phyloP scores from a whole-genome alignment of 1,140 invertebrate genomes.

The Neotoxoptera formosana region DNA sequence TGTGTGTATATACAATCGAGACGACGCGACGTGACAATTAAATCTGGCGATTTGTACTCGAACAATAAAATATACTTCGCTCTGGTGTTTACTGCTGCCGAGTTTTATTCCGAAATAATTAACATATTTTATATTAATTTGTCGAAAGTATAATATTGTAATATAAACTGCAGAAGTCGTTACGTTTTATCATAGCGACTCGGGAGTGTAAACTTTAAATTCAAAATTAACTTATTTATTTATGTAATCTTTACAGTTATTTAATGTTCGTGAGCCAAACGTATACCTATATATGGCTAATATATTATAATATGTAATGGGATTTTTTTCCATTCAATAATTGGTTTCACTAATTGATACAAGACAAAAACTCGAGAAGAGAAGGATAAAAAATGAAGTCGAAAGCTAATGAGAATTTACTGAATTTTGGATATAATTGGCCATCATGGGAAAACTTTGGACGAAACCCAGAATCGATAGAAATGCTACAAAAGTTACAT shows the following conservation, averaged over 20 bases:
- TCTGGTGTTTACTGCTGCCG: background rate
- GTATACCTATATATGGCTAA: background rate
- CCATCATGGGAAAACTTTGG: background rate
- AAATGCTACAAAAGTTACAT: background rate
- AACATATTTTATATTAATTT: background rate
- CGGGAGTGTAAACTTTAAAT: background rate
- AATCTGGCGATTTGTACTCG: background rate
- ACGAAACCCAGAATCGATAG: background rate
- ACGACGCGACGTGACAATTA: background rate
- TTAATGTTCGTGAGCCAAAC: background rate
- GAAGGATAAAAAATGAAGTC: background rate
- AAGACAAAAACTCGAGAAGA: background rate
- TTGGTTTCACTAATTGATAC: background rate
- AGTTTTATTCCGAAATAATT: background rate
- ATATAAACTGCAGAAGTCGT: background rate
- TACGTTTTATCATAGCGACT: background rate
- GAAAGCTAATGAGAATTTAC: slow-evolving; percentile 17
- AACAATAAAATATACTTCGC: slow-evolving; percentile 4
- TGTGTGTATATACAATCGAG: background rate
- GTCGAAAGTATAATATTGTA: background rate
- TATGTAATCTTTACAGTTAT: background rate
- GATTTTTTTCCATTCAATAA: background rate
- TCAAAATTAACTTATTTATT: slow-evolving; percentile 2
- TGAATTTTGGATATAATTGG: background rate
- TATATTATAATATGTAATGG: background rate